Conservation (phyloP, 2,888 invertebrate species). For the Incurvaria masculella region DNA sequence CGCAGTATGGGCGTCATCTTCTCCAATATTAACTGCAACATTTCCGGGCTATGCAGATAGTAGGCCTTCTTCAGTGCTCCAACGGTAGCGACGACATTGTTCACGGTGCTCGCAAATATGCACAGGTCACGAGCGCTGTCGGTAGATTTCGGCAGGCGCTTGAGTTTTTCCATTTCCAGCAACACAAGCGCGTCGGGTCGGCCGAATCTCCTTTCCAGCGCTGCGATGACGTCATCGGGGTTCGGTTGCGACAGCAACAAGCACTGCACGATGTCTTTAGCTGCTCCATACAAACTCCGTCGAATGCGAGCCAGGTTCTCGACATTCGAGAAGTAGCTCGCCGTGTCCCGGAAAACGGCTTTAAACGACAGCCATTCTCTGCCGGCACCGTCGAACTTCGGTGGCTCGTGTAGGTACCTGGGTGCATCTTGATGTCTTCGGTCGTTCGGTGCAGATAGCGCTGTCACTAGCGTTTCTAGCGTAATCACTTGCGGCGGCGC, state of each 20-base stretch:
- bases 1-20: background rate
- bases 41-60: constrained; percentile 2
- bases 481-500: too few relatives aligned
- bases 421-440: too few relatives aligned
- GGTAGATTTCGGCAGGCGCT: background rate
- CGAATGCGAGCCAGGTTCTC: constrained; percentile 2
- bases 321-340: background rate
- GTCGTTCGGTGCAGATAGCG: too few relatives aligned
- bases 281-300: background rate
- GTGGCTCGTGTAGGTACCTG: background rate
- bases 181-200: background rate
- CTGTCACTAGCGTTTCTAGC: too few relatives aligned
- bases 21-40: background rate
- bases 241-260: background rate
- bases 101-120: background rate
- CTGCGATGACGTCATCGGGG: background rate
- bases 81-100: background rate
- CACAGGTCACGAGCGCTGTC: background rate
- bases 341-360: background rate
- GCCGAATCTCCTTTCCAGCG: constrained; percentile 1
- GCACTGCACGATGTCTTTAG: constrained; percentile 1
- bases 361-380: background rate
- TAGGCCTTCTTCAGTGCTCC: background rate
- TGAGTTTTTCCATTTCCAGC: background rate
- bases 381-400: background rate